Evolutionary conservation across 2,888 invertebrate genomes (phyloP).

Genomic region (Oxystoma pomonae): DNA sequence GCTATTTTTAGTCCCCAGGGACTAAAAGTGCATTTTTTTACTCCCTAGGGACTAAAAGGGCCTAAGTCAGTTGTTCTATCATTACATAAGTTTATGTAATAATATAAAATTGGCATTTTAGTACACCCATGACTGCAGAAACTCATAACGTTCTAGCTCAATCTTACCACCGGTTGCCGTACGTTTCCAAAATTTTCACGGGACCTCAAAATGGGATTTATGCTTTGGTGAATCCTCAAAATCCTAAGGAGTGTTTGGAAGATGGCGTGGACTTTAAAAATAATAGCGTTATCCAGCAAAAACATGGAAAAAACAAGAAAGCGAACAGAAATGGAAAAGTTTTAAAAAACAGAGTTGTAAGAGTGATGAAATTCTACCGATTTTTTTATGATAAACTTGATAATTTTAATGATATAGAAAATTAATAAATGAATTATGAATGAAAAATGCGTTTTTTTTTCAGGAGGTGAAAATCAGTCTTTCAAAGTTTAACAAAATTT

Average conservation of each 20-base stretch:
- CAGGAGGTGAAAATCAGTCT: too few species aligned
- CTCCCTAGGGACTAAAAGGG: too few species aligned
- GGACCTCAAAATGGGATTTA: conserved; percentile 38
- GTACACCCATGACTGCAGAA: conserved; percentile 40
- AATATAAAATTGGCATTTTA: too few species aligned
- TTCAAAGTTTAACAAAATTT: too few species aligned
- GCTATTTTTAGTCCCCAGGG: too few species aligned
- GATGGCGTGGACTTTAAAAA: neutral
- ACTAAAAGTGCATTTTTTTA: too few species aligned
- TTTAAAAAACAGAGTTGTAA: conserved; percentile 22
- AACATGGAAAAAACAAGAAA: neutral
- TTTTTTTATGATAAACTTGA: conserved; percentile 17
- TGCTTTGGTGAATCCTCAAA: conserved; percentile 39
- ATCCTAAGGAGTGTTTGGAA: conserved; percentile 28
- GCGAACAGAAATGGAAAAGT: neutral
- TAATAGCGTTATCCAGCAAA: neutral
- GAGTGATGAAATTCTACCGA: conserved; percentile 33
- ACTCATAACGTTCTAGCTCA: conserved; percentile 40
- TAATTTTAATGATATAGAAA: neutral
- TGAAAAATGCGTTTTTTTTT: too few species aligned
- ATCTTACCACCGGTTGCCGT: conserved; percentile 39
- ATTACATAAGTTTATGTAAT: too few species aligned
- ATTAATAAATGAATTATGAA: neutral
- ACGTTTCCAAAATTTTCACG: conserved; percentile 39
- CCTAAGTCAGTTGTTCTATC: too few species aligned